phyloP scores from a whole-genome alignment of 64 coral and sea anemone genomes.

The Pachyseris speciosa region DNA sequence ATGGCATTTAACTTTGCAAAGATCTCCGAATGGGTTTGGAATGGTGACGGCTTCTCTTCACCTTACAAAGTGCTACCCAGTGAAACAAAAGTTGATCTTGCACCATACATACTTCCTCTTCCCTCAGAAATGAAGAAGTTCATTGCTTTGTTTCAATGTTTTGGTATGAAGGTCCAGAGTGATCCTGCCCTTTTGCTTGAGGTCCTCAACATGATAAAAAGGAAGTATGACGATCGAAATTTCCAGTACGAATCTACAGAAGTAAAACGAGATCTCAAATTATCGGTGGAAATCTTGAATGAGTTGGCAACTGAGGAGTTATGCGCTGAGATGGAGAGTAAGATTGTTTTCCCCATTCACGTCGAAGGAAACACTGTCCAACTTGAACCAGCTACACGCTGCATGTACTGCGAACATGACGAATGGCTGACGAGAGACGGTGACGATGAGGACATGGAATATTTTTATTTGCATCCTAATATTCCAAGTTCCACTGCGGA shows the following conservation, averaged over 20 bases:
- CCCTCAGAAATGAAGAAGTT: constrained; percentile 47
- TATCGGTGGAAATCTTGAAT: constrained; percentile 71
- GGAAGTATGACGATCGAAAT: not conserved
- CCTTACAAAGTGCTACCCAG: constrained; percentile 30
- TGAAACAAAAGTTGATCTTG: constrained; percentile 61
- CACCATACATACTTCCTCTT: constrained; percentile 63
- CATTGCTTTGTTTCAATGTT: not conserved
- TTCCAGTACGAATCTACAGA: not conserved
- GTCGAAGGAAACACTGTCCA: constrained; percentile 3
- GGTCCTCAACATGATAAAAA: constrained; percentile 36
- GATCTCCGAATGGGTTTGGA: constrained; percentile 69
- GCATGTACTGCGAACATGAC: constrained; percentile 71
- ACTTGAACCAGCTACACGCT: constrained; percentile 46
- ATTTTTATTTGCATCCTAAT: constrained; percentile 47
- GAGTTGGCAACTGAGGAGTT: constrained; percentile 28
- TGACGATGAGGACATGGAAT: constrained; percentile 29
- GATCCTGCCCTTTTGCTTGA: constrained; percentile 34
- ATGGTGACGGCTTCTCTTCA: constrained; percentile 81
- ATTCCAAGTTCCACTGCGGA: constrained; percentile 53
- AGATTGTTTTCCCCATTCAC: constrained; percentile 62
- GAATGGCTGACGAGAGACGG: constrained; percentile 57
- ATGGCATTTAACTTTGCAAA: constrained; percentile 1
- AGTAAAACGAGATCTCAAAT: constrained; percentile 62
- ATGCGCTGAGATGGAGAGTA: not conserved
- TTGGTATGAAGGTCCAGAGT: constrained; percentile 53